Base-by-base conservation (phyloP, 2,797 vertebrate species). In the Galago senegalensis region DNA sequence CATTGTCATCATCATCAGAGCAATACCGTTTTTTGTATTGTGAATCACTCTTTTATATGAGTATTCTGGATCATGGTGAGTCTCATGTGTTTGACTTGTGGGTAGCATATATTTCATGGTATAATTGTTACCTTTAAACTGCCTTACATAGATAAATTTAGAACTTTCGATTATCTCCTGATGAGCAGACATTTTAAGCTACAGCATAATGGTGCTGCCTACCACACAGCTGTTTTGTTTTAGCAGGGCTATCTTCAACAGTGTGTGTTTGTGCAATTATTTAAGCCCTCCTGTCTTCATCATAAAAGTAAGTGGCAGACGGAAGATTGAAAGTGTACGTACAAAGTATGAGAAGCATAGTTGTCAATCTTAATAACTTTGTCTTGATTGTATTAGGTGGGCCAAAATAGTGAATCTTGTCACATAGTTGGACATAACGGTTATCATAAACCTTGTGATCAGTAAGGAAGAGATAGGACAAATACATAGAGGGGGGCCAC, bases 291-390 rank as follows among this genome's bases (percentile, higher is more conserved):
- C 8, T 17, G n/a, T 20, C n/a, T 13, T 4, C 20, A 14, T 13
- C 31, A 88, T 91, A 87, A 92, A 96, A 91, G 60, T 94, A 85
- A 94, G 25, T 72, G 40, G 70, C 37, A 93, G 84, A 85, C 17
- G 61, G 37, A 94, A 84, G 77, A 80, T 84, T 53, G 20, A 81
- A 89, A 90, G 34, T 90, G 49, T 6, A 16, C 40, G 53, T 76
- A 87, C 21, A 46, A 43, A 31, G 23, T 40, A 58, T 86, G 65
- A 79, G 73, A 92, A 89, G 73, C 34, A 20, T 67, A 58, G 69
- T 75, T 96, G 88, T 93, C 46, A 70, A 1, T 84, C 14, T 56
- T 91, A 77, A 46, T 53, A 2, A 63, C n/a, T 93, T 89, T 92
- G 27, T 82, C 69, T 93, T 43, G 13, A 46, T 96, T 92, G 14